Base-by-base conservation (phyloP, 2,797 vertebrate genomes). In the Odontamblyopus lacepedii region DNA sequence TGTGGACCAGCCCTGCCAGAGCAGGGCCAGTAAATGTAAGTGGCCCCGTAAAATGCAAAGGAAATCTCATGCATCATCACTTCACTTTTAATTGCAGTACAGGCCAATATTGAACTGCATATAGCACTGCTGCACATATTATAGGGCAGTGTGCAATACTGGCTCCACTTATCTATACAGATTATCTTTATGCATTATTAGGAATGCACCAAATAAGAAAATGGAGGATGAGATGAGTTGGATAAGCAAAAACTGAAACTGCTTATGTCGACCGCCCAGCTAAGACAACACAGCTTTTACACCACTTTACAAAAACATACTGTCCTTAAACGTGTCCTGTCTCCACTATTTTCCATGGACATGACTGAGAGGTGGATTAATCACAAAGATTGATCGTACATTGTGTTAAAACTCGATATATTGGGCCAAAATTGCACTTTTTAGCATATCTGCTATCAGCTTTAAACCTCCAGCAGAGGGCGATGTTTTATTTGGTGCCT, bases 1-100 rank as follows among this genome's bases (percentile, higher is more conserved):
- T 69, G 61, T 13, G 44, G 59, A 18, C 48, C 29, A 79, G 69
- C 67, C 72, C 68, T 44, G 23, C 66, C 23, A 71, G 69, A 71
- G 71, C 8, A 44, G 64, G 51, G 29, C 48, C 62, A 44, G 73
- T 62, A 73, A 23, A 76, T 75, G 74, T 76, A 72, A 77, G 53
- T 70, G 67, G 67, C 56, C 74, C 61, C 15, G 69, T 78, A 73
- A 75, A 85, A 69, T 74, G 70, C 35, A 70, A 50, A 74, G 68
- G 73, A 73, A 81, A 71, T 48, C 75, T 68, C 50, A 1, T 77
- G 67, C 12, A 61, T 70, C 72, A 73, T 18, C 29, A 29, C 13
- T 18, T 56, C 15, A 53, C 59, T 70, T 30, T 55, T 71, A 56
- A 77, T 53, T 82, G 74, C 73, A 68, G 72, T 6, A 11, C 30